Conservation (phyloP, 1,140 invertebrate genomes). For the Drosophila melanica region DNA sequence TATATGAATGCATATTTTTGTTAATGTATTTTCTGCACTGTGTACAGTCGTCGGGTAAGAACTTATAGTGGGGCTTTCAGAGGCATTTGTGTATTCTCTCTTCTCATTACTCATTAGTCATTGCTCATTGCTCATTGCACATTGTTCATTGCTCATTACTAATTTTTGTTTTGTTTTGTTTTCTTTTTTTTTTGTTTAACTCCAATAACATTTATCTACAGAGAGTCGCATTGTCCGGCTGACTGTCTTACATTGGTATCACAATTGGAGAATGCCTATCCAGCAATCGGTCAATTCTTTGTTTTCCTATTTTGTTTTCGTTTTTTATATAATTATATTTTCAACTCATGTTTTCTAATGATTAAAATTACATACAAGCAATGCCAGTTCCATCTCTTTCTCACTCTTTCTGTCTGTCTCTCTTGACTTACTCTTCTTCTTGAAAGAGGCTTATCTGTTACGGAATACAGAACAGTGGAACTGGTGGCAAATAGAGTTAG, state of each 20-base stretch:
- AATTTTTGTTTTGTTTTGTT: background rate
- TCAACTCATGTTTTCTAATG: constrained; percentile 22
- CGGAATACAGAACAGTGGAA: constrained; percentile 17
- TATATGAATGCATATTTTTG: background rate
- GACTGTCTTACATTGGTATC: constrained; percentile 64
- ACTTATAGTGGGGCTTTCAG: constrained; percentile 44
- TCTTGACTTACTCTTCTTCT: background rate
- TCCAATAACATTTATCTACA: constrained; percentile 29
- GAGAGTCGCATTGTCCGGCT: constrained; percentile 26
- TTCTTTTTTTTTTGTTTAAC: constrained; percentile 12
- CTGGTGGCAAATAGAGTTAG: constrained; percentile 33
- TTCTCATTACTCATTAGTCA: constrained; percentile 3
- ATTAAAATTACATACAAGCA: constrained; percentile 38
- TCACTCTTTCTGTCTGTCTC: background rate
- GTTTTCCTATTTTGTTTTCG: background rate
- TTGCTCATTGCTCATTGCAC: background rate
- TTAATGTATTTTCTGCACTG: constrained; percentile 27
- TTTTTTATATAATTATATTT: background rate
- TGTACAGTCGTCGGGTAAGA: constrained; percentile 42
- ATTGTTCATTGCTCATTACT: background rate
- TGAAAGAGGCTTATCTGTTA: constrained; percentile 3
- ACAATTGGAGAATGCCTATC: constrained; percentile 66
- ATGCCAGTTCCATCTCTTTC: background rate
- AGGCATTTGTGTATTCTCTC: constrained; percentile 32
- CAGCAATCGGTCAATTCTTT: constrained; percentile 34